Evolutionary conservation across 2,113 vertebrate genomes (phyloP).

Genomic region (Tichodroma muraria): DNA sequence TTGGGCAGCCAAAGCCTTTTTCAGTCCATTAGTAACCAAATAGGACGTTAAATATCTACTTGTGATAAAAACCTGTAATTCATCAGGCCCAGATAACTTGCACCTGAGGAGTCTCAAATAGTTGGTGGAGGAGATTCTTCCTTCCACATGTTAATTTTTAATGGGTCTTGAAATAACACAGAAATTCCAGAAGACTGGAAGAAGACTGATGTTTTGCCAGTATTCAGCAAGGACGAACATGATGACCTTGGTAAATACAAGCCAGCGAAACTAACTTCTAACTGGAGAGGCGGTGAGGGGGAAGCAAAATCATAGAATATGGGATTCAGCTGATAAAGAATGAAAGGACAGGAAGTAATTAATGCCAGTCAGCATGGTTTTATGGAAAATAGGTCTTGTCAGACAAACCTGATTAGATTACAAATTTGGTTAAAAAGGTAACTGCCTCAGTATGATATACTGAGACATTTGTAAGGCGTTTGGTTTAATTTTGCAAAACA

Average conservation of each 20-base stretch:
- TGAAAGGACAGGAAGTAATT: constrained; percentile 56
- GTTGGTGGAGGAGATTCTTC: not conserved
- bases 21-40: constrained; percentile 59
- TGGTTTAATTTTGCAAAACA: constrained; percentile 13
- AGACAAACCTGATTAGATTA: constrained; percentile 53
- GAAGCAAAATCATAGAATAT: constrained; percentile 11
- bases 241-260: constrained; percentile 50
- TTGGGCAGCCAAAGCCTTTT: constrained; percentile 16
- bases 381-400: constrained; percentile 54
- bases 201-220: constrained; percentile 5
- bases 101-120: constrained; percentile 22
- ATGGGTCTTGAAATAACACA: constrained; percentile 42
- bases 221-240: not conserved
- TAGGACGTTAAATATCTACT: constrained; percentile 36
- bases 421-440: constrained; percentile 35
- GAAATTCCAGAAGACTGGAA: constrained; percentile 54
- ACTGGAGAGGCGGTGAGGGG: not conserved
- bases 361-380: constrained; percentile 52
- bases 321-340: constrained; percentile 39
- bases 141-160: constrained; percentile 57
- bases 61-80: constrained; percentile 49
- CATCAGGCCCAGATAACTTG: constrained; percentile 36
- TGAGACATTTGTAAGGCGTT: not conserved
- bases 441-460: not conserved
- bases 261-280: constrained; percentile 4